Conservation (phyloP, 2,113 vertebrate genomes). For the Corvus hawaiiensis region DNA sequence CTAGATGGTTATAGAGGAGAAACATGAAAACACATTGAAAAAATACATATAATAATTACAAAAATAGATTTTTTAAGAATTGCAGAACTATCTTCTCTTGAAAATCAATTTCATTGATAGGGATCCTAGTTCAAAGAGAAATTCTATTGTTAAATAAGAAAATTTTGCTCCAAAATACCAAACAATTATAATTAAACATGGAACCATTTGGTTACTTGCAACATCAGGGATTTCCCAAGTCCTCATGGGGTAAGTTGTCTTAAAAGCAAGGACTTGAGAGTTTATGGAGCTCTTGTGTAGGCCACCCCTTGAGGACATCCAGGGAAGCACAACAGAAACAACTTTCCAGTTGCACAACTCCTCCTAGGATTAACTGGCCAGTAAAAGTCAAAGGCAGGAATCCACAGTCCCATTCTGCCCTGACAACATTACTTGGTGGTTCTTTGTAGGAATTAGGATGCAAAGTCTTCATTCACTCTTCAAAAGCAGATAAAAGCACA, state of each 20-base stretch:
- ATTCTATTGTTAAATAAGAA: neutral
- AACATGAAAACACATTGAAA: neutral
- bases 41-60: neutral
- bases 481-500: neutral
- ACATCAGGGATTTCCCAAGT: neutral
- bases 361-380: neutral
- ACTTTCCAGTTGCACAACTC: neutral
- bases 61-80: neutral
- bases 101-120: neutral
- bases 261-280: neutral
- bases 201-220: neutral
- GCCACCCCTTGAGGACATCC: neutral
- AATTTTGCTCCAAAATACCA: neutral
- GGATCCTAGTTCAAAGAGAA: neutral
- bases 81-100: neutral
- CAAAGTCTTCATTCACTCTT: neutral
- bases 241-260: neutral
- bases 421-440: accelerated
- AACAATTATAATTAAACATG: neutral
- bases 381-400: neutral
- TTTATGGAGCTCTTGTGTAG: neutral
- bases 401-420: neutral
- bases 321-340: neutral
- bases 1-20: neutral
- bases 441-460: neutral